Conservation (phyloP, 2,888 invertebrate genomes). For the Saturnia japonica region DNA sequence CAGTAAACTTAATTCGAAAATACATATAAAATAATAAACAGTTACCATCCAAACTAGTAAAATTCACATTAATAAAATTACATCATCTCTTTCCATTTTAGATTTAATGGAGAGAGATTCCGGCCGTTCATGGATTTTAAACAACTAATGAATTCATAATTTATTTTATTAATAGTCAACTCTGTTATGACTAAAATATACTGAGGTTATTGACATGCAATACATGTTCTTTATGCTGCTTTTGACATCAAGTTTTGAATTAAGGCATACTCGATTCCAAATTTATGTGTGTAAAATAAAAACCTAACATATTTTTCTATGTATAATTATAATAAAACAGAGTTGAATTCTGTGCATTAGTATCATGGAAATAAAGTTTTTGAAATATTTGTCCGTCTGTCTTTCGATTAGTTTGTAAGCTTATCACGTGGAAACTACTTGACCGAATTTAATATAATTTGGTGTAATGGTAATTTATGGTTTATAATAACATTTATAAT, state of each 20-base stretch:
- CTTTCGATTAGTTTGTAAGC: no score
- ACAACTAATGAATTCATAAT: conserved; percentile 16
- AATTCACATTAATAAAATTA: conserved; percentile 15
- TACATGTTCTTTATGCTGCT: not conserved
- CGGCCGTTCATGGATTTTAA: conserved; percentile 15
- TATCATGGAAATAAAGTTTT: no score
- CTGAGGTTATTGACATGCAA: conserved; percentile 11
- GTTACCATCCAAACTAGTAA: not conserved
- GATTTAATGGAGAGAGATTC: conserved; percentile 9
- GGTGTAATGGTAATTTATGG: no score
- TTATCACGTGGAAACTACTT: no score
- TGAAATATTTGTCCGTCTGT: no score
- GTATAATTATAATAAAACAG: not conserved
- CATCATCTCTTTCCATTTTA: conserved; percentile 16
- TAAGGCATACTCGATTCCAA: not conserved
- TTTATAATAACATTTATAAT: no score
- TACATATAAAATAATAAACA: not conserved
- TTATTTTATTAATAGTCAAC: conserved; percentile 2
- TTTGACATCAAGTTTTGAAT: conserved; percentile 7
- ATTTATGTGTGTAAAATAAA: not conserved
- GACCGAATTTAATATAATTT: no score
- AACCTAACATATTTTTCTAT: not conserved
- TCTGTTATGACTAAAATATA: conserved; percentile 15
- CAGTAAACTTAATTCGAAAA: not conserved
- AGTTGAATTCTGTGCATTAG: not conserved